phyloP scores from a whole-genome alignment of 1,140 invertebrate species.

The Drosophila eugracilis region DNA sequence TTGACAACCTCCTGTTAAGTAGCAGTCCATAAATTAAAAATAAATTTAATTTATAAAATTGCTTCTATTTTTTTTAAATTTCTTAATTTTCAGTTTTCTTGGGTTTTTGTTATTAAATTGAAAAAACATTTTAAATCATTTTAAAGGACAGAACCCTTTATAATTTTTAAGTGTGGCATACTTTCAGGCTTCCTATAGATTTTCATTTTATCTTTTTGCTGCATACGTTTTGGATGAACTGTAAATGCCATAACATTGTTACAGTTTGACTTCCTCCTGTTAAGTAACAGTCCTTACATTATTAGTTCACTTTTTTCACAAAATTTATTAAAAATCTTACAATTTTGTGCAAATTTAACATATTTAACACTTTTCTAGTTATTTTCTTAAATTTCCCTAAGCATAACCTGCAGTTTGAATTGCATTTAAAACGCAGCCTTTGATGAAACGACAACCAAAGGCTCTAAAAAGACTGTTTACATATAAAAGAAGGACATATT shows the following conservation, averaged over 20 bases:
- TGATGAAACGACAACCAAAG: conserved; percentile 33
- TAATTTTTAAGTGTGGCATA: neutral
- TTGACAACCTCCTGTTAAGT: no score
- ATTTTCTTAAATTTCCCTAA: neutral
- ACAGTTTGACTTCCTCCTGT: no score
- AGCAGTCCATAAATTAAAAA: no score
- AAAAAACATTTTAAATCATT: no score
- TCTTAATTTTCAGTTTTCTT: no score
- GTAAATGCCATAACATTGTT: conserved; percentile 13
- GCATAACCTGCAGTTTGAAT: conserved; percentile 7
- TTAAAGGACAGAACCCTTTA: no score
- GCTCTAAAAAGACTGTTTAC: conserved; percentile 76
- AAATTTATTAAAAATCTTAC: no score
- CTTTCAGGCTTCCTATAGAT: neutral
- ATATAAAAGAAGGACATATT: conserved; percentile 55
- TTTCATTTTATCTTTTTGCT: neutral
- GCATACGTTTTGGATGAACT: conserved; percentile 31
- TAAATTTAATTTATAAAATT: no score
- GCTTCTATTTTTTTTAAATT: no score
- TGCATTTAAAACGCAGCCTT: conserved; percentile 70
- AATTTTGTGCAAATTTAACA: neutral
- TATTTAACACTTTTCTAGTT: neutral
- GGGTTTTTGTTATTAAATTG: no score
- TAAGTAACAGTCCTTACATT: neutral
- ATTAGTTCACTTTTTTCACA: no score